A percentile compares a stretch with the other conserved stretches of the same genome.
Conservation (phyloP, 2,113 vertebrate species). For the Ivindomyrus marchei region DNA sequence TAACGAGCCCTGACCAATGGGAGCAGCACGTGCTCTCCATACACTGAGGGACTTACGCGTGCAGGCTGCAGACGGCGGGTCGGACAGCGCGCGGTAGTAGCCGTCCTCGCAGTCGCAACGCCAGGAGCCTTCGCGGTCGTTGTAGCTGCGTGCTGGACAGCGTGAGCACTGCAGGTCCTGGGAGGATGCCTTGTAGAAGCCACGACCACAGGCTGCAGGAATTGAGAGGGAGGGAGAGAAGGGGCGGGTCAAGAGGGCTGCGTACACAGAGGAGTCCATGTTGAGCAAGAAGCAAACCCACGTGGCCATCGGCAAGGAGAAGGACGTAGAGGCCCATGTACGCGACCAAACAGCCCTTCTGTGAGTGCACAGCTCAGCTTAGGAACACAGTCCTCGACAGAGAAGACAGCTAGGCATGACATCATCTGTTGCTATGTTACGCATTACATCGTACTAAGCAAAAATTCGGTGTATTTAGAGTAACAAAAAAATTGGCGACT, state of each 20-base stretch:
- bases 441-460: too few relatives aligned
- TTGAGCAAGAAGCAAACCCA: not conserved
- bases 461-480: not conserved
- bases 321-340: conserved; percentile 27
- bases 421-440: not conserved
- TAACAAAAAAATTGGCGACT: not conserved
- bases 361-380: conserved; percentile 26
- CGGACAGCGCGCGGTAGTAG: conserved; percentile 84
- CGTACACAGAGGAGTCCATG: conserved; percentile 39
- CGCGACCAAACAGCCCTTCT: conserved; percentile 30
- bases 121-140: conserved; percentile 88
- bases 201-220: conserved; percentile 81
- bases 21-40: not conserved
- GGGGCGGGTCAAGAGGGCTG: conserved; percentile 9
- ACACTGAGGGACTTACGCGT: conserved; percentile 80
- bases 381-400: conserved; percentile 6
- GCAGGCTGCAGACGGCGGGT: conserved; percentile 86
- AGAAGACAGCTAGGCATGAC: not conserved
- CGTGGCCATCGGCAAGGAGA: conserved; percentile 27
- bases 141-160: conserved; percentile 91
- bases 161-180: conserved; percentile 96
- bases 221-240: not conserved
- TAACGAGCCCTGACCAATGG: conserved; percentile 26
- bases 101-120: conserved; percentile 94
- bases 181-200: conserved; percentile 98